These are phyloP conservation scores for Sebastes umbrosus DNA, from an alignment of 2,797 vertebrate species.

Conservation along the genomic window DNA sequence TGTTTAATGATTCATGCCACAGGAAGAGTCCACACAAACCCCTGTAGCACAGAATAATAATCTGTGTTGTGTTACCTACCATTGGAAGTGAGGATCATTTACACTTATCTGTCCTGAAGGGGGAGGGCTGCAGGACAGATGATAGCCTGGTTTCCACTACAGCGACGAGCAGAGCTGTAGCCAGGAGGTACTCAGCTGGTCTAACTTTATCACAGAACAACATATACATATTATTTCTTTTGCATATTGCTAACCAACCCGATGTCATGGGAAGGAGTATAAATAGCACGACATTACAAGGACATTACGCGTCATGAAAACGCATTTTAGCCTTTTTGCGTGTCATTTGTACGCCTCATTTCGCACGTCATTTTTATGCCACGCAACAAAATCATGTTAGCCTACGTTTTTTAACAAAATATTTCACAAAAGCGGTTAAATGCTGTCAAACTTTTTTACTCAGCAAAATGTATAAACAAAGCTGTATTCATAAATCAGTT, in stretches of 20 bases:
- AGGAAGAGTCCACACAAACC: slow-evolving; percentile 79
- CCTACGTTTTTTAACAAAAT: too few relatives aligned
- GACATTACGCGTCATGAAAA: background rate
- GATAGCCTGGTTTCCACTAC: slow-evolving; percentile 66
- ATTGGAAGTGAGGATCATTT: slow-evolving; percentile 72
- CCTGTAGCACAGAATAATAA: slow-evolving; percentile 79
- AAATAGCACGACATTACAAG: background rate
- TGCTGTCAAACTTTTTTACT: too few relatives aligned
- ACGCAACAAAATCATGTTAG: background rate
- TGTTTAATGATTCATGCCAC: slow-evolving; percentile 83
- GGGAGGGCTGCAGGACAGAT: slow-evolving; percentile 54
- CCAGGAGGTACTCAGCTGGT: slow-evolving; percentile 45
- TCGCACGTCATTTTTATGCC: rapidly evolving
- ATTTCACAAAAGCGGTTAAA: too few relatives aligned
- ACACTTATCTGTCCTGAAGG: slow-evolving; percentile 69
- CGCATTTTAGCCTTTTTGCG: background rate
- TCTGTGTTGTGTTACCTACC: slow-evolving; percentile 81
- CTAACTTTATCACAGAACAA: background rate
- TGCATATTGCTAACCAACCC: background rate
- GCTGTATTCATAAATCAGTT: too few relatives aligned
- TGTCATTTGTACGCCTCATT: rapidly evolving
- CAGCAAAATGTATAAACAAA: too few relatives aligned
- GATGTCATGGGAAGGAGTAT: background rate
- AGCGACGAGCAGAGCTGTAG: slow-evolving; percentile 30
- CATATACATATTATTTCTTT: background rate